Evolutionary conservation across 2,113 vertebrate species (phyloP).

Genomic region (Rhinolophus sinicus): DNA sequence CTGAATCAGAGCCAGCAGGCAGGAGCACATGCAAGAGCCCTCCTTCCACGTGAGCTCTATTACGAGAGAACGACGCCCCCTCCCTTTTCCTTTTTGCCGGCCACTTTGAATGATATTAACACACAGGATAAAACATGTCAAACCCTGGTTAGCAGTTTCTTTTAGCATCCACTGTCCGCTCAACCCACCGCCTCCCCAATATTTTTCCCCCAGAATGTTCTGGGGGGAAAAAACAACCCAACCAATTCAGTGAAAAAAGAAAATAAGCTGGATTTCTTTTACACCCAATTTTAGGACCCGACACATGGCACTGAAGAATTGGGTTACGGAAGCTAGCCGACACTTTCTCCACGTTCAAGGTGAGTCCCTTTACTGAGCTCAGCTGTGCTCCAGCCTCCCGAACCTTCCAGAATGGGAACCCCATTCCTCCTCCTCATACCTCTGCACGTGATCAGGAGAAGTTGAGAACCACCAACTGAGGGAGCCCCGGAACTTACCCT

Average conservation of each 20-base stretch:
- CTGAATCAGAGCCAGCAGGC: neutral
- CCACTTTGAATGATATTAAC: neutral
- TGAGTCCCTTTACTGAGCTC: neutral
- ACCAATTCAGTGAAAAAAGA: neutral
- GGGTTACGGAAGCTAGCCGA: neutral
- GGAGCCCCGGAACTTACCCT: constrained; percentile 89
- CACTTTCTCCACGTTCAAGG: neutral
- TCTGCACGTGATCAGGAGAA: neutral
- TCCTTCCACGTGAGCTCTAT: neutral
- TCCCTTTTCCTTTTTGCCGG: neutral
- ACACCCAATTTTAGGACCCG: neutral
- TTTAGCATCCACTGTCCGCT: neutral
- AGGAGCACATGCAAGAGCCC: neutral
- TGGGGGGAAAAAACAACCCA: neutral
- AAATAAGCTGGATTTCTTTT: neutral
- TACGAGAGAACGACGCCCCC: rapidly evolving
- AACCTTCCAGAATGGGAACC: neutral
- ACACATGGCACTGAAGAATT: neutral
- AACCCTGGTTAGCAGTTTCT: neutral
- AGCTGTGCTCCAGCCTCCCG: neutral
- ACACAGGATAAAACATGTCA: neutral
- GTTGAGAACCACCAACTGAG: neutral
- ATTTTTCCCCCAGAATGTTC: neutral
- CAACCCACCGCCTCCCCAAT: rapidly evolving
- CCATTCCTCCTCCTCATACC: neutral